phyloP scores from a whole-genome alignment of 2,888 invertebrate species.

The Melanotus villosus region DNA sequence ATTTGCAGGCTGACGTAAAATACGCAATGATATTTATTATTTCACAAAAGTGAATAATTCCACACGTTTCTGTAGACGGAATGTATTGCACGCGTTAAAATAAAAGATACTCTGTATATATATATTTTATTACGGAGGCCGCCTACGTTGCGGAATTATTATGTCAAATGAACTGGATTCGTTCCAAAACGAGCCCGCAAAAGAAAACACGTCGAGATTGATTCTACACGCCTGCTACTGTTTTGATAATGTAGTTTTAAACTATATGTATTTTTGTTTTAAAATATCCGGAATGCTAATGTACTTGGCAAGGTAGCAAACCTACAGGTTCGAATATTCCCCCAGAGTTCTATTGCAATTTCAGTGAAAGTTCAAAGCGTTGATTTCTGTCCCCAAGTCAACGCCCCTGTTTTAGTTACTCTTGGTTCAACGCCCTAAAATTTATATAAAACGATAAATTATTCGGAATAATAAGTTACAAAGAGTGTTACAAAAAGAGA shows the following conservation, averaged over 20 bases:
- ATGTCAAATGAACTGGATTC: slow-evolving; percentile 49
- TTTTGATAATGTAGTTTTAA: slow-evolving; percentile 55
- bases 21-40: slow-evolving; percentile 35
- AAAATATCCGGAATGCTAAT: slow-evolving; percentile 52
- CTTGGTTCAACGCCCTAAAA: not conserved
- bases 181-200: slow-evolving; percentile 43
- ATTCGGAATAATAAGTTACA: slow-evolving; percentile 9
- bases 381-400: not conserved
- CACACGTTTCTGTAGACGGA: slow-evolving; percentile 17
- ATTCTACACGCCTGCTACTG: slow-evolving; percentile 52
- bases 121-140: slow-evolving; percentile 40
- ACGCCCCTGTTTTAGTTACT: not conserved
- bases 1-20: slow-evolving; percentile 39
- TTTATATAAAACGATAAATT: no score
- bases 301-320: slow-evolving; percentile 51
- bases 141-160: slow-evolving; percentile 45
- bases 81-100: slow-evolving; percentile 39
- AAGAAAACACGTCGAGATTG: slow-evolving; percentile 54
- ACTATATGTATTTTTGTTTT: slow-evolving; percentile 50
- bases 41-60: slow-evolving; percentile 36
- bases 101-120: slow-evolving; percentile 40
- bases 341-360: not conserved
- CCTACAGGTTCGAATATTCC: slow-evolving; percentile 17
- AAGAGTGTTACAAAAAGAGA: not conserved
- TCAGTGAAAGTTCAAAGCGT: not conserved